These are phyloP conservation scores for Podarcis cretensis DNA, from an alignment of 2,113 vertebrate species.

Conservation along the genomic window DNA sequence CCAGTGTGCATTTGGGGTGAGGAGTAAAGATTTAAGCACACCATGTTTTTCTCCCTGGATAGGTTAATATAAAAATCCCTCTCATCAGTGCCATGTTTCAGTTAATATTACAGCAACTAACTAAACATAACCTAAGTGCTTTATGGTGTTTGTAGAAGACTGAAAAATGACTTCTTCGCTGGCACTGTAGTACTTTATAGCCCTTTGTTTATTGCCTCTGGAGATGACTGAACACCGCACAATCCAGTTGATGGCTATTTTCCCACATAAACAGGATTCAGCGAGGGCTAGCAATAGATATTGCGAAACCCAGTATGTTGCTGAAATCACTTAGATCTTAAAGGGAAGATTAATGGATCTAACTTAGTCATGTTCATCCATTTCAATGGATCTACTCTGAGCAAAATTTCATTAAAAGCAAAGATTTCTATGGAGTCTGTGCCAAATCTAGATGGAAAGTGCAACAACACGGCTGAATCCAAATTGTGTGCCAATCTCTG, in stretches of 20 bases:
- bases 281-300: conserved; percentile 17
- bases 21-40: conserved; percentile 6
- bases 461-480: background rate
- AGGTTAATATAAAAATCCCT: conserved; percentile 39
- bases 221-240: conserved; percentile 54
- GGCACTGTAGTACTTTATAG: conserved; percentile 42
- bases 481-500: background rate
- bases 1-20: background rate
- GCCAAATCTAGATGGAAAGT: background rate
- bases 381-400: no score
- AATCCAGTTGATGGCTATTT: conserved; percentile 51
- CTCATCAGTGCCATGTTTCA: conserved; percentile 26
- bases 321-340: background rate
- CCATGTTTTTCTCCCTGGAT: conserved; percentile 24
- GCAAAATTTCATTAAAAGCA: background rate
- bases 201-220: conserved; percentile 44
- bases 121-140: conserved; percentile 44
- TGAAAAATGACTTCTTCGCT: conserved; percentile 48
- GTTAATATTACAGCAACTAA: conserved; percentile 28
- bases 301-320: conserved; percentile 17
- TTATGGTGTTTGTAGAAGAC: conserved; percentile 50
- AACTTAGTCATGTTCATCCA: no score
- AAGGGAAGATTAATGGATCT: background rate
- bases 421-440: background rate
- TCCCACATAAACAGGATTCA: conserved; percentile 27